phyloP scores from a whole-genome alignment of 1,140 invertebrate genomes.

The Anastrepha obliqua region DNA sequence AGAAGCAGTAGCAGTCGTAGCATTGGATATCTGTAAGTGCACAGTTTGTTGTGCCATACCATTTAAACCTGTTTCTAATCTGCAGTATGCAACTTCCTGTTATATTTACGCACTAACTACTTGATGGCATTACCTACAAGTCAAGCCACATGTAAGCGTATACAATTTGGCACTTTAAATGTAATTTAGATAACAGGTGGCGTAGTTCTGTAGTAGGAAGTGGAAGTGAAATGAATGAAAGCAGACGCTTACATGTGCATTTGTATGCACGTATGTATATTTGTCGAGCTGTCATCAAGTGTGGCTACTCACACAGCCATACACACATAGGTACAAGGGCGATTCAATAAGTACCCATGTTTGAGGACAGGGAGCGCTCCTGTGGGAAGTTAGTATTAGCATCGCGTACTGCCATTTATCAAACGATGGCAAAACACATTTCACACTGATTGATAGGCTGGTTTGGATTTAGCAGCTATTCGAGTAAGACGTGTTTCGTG shows the following conservation, averaged over 20 bases:
- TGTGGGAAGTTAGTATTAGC: too few relatives aligned
- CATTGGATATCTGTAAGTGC: too few relatives aligned
- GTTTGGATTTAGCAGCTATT: too few relatives aligned
- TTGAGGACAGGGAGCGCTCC: too few relatives aligned
- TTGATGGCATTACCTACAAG: not conserved
- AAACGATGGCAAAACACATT: too few relatives aligned
- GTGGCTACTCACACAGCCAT: too few relatives aligned
- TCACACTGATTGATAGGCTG: too few relatives aligned
- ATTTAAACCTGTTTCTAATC: not conserved
- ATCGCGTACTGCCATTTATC: too few relatives aligned
- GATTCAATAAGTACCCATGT: too few relatives aligned
- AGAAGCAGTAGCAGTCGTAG: not conserved
- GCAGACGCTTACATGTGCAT: not conserved
- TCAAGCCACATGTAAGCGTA: constrained; percentile 19
- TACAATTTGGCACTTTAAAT: not conserved
- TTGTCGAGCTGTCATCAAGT: not conserved
- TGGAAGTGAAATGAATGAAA: not conserved
- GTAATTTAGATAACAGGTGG: not conserved
- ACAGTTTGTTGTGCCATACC: not conserved
- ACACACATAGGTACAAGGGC: too few relatives aligned
- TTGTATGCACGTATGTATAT: not conserved
- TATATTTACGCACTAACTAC: not conserved
- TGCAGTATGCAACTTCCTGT: not conserved
- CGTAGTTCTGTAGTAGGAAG: not conserved
- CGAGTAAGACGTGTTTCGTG: too few relatives aligned